Evolutionary conservation across 2,888 invertebrate genomes (phyloP), one percentile per base, ranked within the genome.

Genomic region (Chrysotoxum bicinctum): DNA sequence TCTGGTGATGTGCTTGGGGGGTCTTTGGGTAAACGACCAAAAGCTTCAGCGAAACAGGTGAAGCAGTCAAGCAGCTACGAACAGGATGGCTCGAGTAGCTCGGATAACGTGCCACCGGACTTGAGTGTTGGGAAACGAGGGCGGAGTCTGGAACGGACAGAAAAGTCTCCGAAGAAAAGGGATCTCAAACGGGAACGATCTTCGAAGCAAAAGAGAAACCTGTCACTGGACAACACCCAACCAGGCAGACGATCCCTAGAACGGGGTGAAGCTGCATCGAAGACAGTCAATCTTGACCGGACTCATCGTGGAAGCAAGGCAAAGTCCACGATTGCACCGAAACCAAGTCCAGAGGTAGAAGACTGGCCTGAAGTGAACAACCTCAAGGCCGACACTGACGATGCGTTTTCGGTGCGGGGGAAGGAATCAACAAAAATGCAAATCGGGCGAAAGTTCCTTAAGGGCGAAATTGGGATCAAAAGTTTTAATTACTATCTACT

Each of bases 401-500:
- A 89, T 26, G 74, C 87, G 10, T 88, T 88, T 35, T 72, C 87
- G 0, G 79, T 32, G 0, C 73, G 75, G 2, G 73, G 73, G 1
- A 86, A 87, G 5, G 88, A 88, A 45, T 88, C 89, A 78, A 87
- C 87, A 0, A 91, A 91, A 87, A 88, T 92, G 87, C 92, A 92
- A 77, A 91, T 92, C 73, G 92, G 92, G 0, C 89, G 91, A 16
- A 90, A 91, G 7, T 90, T 92, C 37, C 87, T 92, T 1, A 90
- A 90, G 40, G 92, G 92, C 0, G 92, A 92, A 88, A 92, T 92
- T 30, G 92, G 92, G 73, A 92, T 92, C 10, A 92, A 92, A 85
- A 92, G 92, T 88, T 92, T 92, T 84, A 92, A 92, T 75, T 92
- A 92, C 83, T 92, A 92, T 87, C 88, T 92, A 23, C 88, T 92